Conservation (phyloP, 2,797 vertebrate species). For the Novumbra hubbsi region DNA sequence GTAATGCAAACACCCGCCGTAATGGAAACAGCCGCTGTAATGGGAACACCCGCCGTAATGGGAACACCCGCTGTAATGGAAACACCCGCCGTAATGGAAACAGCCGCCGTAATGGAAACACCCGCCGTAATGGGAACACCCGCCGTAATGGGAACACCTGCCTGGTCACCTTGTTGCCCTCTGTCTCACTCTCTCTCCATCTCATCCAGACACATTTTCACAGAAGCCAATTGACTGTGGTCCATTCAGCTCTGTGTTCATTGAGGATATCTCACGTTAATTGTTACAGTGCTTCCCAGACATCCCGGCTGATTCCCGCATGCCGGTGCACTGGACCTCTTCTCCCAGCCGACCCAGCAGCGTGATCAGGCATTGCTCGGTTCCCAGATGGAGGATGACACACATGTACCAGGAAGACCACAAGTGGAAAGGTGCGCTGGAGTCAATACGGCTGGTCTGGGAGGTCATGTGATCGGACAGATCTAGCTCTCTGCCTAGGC, state of each 20-base stretch:
- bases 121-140: too few species aligned
- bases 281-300: neutral
- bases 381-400: neutral
- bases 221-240: neutral
- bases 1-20: too few species aligned
- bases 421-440: neutral
- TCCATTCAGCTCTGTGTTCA: neutral
- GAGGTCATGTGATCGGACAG: neutral
- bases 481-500: neutral
- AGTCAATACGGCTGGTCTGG: neutral
- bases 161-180: too few species aligned
- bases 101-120: too few species aligned
- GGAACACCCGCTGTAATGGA: too few species aligned
- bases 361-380: neutral
- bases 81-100: too few species aligned
- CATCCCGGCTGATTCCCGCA: neutral
- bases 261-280: neutral
- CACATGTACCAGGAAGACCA: neutral
- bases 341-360: neutral
- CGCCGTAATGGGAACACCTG: too few species aligned
- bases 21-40: too few species aligned
- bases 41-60: too few species aligned
- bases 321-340: neutral
- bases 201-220: neutral
- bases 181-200: too few species aligned